phyloP scores from a whole-genome alignment of 2,113 vertebrate genomes.

The Limanda limanda region DNA sequence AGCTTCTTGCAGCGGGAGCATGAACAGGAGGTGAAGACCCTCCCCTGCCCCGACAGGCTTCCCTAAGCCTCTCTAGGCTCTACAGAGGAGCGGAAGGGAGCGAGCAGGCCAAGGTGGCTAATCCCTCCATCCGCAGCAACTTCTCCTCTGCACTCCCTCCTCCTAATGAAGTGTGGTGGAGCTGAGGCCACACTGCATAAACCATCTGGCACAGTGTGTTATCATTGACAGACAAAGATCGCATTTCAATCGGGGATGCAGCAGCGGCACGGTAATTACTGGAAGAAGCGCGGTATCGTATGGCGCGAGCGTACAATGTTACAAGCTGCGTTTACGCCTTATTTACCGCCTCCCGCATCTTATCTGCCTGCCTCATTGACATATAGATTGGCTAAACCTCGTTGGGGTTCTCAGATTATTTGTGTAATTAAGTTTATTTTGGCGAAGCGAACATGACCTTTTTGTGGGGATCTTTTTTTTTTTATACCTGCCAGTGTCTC shows the following conservation, averaged over 20 bases:
- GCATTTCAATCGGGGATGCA: conserved; percentile 62
- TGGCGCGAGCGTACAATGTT: conserved; percentile 63
- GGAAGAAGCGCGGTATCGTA: conserved; percentile 67
- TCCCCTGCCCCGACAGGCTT: conserved; percentile 17
- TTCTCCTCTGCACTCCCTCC: conserved; percentile 24
- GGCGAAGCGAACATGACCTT: conserved; percentile 63
- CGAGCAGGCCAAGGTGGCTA: conserved; percentile 6
- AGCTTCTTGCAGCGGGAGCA: conserved; percentile 11
- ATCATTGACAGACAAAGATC: conserved; percentile 67
- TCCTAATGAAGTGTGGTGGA: conserved; percentile 66
- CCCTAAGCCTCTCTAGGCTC: conserved; percentile 22
- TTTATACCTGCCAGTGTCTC: conserved; percentile 15
- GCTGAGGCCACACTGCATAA: conserved; percentile 53
- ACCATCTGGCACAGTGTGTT: conserved; percentile 61
- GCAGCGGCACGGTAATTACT: conserved; percentile 73
- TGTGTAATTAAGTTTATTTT: conserved; percentile 75
- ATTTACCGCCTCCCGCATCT: conserved; percentile 63
- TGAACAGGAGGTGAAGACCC: conserved; percentile 51
- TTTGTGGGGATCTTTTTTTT: conserved; percentile 47
- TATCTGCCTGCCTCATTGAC: conserved; percentile 58
- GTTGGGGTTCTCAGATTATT: conserved; percentile 71
- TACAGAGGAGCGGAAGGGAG: conserved; percentile 17
- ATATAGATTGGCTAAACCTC: conserved; percentile 73
- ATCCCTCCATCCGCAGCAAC: conserved; percentile 26
- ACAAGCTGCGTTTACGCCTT: conserved; percentile 73